Conservation (phyloP, 2,888 invertebrate genomes). For the Patella caerulea region DNA sequence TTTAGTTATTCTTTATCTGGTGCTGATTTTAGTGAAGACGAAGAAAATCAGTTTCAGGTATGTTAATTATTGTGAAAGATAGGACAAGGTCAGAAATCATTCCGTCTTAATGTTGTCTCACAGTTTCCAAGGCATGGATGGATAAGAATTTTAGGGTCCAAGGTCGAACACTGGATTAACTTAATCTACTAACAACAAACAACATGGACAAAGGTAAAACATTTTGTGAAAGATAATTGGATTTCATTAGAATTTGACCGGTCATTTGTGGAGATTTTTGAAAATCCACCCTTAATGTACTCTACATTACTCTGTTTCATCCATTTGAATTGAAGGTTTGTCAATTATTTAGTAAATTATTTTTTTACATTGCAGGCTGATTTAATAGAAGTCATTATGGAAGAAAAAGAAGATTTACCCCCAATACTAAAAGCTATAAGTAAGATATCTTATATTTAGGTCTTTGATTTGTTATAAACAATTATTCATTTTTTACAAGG, state of each 20-base stretch:
- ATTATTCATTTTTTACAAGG: too few species aligned
- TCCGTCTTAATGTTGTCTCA: background rate
- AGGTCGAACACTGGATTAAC: too few species aligned
- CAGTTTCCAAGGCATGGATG: background rate
- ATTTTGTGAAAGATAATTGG: too few species aligned
- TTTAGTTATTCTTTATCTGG: conserved; percentile 78
- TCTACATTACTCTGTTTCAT: too few species aligned
- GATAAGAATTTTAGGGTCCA: too few species aligned
- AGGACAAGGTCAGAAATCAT: background rate
- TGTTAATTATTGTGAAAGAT: background rate
- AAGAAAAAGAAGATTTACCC: conserved; percentile 72
- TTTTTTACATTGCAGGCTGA: conserved; percentile 70
- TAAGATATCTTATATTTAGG: conserved; percentile 25
- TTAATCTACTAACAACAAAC: too few species aligned
- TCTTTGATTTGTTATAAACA: background rate
- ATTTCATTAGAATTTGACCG: too few species aligned
- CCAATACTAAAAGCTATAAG: conserved; percentile 47
- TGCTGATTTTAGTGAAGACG: conserved; percentile 69
- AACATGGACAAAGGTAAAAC: too few species aligned
- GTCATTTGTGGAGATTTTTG: too few species aligned
- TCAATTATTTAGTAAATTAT: too few species aligned
- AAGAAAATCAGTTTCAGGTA: conserved; percentile 41
- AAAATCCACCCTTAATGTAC: too few species aligned
- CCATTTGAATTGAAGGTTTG: too few species aligned
- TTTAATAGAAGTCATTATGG: conserved; percentile 76